Evolutionary conservation across 1,140 invertebrate species (phyloP).

Genomic region (Drosophila hydei): DNA sequence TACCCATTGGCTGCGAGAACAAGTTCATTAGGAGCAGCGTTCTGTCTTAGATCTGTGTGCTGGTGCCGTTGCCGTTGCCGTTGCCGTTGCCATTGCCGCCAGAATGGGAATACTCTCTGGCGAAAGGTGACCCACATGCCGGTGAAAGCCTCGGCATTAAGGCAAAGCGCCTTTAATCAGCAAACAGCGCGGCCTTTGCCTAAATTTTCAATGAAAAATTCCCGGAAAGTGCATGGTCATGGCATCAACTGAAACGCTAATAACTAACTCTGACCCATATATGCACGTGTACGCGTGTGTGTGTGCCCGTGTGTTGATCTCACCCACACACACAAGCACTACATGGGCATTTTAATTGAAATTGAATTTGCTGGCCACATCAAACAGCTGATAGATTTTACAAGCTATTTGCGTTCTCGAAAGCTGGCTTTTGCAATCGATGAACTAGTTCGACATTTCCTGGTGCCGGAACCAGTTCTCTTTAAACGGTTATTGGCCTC

Average conservation of each 20-base stretch:
- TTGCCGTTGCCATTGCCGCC: too few relatives aligned
- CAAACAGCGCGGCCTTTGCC: conserved; percentile 54
- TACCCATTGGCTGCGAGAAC: conserved; percentile 46
- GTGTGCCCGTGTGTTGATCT: not conserved
- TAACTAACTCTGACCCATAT: conserved; percentile 73
- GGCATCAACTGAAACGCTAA: conserved; percentile 60
- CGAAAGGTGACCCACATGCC: conserved; percentile 77
- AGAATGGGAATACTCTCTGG: conserved; percentile 43
- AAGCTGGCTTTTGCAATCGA: conserved; percentile 8
- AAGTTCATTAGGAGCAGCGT: conserved; percentile 64
- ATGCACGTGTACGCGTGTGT: not conserved
- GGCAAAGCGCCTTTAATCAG: conserved; percentile 61
- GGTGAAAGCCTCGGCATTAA: conserved; percentile 64
- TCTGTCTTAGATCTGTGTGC: conserved; percentile 12
- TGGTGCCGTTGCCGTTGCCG: conserved; percentile 6
- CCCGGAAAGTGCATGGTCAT: conserved; percentile 65
- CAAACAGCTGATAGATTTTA: conserved; percentile 12
- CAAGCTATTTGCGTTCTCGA: conserved; percentile 30
- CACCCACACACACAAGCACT: conserved; percentile 7
- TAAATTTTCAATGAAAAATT: conserved; percentile 70
- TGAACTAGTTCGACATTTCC: conserved; percentile 23
- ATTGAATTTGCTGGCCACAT: conserved; percentile 47
- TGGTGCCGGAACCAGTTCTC: conserved; percentile 29
- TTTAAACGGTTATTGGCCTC: conserved; percentile 31
- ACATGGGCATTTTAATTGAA: conserved; percentile 60